Conservation (phyloP, 2,888 invertebrate genomes). For the Osedax frankpressi region DNA sequence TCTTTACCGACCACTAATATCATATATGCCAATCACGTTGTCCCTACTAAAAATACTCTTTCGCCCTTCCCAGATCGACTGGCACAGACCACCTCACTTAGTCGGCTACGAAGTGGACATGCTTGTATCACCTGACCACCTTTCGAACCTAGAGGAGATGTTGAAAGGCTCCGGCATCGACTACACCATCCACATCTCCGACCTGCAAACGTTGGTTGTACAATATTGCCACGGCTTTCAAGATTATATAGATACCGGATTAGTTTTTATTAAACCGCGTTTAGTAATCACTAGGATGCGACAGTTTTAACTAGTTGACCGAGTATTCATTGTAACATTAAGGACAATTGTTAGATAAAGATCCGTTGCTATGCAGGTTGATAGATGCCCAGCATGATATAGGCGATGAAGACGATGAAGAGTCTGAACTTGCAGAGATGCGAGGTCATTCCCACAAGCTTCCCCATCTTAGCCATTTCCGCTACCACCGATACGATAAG, state of each 20-base stretch:
- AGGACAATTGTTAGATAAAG: no score
- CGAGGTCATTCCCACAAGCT: background rate
- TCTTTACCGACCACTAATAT: no score
- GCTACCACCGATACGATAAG: background rate
- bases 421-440: background rate
- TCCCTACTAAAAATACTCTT: no score
- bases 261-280: no score
- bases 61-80: background rate
- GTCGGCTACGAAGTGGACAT: background rate
- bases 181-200: background rate
- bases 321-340: no score
- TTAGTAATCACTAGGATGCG: no score
- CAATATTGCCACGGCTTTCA: no score
- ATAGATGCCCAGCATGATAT: background rate
- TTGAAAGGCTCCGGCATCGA: background rate
- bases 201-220: background rate
- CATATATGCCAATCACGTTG: no score
- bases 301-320: no score
- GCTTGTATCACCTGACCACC: background rate
- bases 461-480: background rate
- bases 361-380: no score
- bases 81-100: background rate
- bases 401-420: background rate
- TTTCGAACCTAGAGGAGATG: background rate
- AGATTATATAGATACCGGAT: no score